Evolutionary conservation across 2,888 invertebrate genomes (phyloP).

Genomic region (Alentia gelatinosa): DNA sequence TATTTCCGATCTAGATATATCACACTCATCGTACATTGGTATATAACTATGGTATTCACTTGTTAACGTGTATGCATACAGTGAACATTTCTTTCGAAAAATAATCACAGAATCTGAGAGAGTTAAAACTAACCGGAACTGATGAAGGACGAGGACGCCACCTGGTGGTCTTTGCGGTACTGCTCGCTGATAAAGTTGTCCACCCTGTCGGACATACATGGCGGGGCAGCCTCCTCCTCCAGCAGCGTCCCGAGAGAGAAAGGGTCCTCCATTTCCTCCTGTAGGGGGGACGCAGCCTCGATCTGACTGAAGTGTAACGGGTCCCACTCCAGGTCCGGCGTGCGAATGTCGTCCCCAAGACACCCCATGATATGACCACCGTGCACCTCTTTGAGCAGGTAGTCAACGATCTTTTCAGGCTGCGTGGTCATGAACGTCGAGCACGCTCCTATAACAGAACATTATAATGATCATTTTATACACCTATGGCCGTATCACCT

Average conservation of each 20-base stretch:
- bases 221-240: neutral
- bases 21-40: too few relatives aligned
- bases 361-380: slow-evolving; percentile 66
- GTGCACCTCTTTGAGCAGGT: slow-evolving; percentile 73
- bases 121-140: slow-evolving; percentile 45
- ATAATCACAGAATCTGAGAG: too few relatives aligned
- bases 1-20: too few relatives aligned
- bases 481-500: too few relatives aligned
- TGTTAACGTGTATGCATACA: too few relatives aligned
- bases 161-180: slow-evolving; percentile 46
- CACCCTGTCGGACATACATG: slow-evolving; percentile 25
- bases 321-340: slow-evolving; percentile 52
- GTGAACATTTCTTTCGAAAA: too few relatives aligned
- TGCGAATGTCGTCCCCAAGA: neutral
- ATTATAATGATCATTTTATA: too few relatives aligned
- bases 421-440: slow-evolving; percentile 72
- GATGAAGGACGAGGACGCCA: slow-evolving; percentile 48
- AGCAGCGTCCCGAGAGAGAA: neutral
- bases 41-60: too few relatives aligned
- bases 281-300: slow-evolving; percentile 8
- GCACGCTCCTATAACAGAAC: slow-evolving; percentile 71
- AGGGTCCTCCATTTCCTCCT: neutral
- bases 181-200: slow-evolving; percentile 43
- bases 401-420: slow-evolving; percentile 69
- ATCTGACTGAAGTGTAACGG: slow-evolving; percentile 40